phyloP scores from a whole-genome alignment of 2,113 vertebrate species.

The Tychaedon coryphoeus region DNA sequence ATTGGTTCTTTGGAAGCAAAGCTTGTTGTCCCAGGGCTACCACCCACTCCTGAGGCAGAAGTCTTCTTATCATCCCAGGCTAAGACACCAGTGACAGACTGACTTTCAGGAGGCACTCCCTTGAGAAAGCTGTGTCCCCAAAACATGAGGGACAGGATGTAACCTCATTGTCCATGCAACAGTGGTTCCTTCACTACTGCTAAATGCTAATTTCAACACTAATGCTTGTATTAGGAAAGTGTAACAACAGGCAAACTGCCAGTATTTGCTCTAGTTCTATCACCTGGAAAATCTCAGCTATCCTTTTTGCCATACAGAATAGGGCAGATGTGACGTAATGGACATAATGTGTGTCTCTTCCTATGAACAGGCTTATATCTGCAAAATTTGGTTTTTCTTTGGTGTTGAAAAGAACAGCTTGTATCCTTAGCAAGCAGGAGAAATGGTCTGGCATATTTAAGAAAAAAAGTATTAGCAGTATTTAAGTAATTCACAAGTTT shows the following conservation, averaged over 20 bases:
- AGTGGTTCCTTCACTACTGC: not conserved
- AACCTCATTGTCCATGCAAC: not conserved
- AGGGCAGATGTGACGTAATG: not conserved
- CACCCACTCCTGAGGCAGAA: not conserved
- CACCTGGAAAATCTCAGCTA: not conserved
- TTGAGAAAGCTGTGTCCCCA: not conserved
- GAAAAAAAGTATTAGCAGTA: not conserved
- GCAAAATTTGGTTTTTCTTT: not conserved
- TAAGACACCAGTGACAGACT: not conserved
- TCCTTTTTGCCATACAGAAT: not conserved
- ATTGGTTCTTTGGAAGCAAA: not conserved
- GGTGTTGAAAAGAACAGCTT: not conserved
- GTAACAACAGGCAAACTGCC: not conserved
- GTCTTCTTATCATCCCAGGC: not conserved
- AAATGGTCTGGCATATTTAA: not conserved
- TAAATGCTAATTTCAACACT: not conserved
- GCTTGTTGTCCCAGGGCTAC: not conserved
- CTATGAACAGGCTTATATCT: not conserved
- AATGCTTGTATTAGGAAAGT: not conserved
- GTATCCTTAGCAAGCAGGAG: not conserved
- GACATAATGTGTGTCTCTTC: not conserved
- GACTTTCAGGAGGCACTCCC: not conserved
- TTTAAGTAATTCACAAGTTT: not conserved
- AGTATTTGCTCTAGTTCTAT: not conserved
- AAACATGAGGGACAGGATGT: not conserved